A percentile compares a stretch with the other conserved stretches of the same genome.
phyloP scores from a whole-genome alignment of 2,113 vertebrate species.

The Martes martes region DNA sequence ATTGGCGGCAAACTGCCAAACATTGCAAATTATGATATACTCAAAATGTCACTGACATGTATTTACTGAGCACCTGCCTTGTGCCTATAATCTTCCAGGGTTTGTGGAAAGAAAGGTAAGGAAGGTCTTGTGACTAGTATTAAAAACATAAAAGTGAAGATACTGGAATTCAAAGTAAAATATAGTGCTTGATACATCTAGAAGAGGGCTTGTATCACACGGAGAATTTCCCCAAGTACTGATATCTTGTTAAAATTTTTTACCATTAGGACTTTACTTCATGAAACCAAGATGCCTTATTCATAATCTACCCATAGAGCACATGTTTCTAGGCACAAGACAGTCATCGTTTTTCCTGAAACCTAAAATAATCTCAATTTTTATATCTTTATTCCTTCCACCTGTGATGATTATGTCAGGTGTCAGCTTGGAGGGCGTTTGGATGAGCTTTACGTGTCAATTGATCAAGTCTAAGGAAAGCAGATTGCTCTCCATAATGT shows the following conservation, averaged over 20 bases:
- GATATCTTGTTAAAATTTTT: background rate
- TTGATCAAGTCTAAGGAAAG: background rate
- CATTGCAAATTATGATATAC: background rate
- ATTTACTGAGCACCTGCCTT: background rate
- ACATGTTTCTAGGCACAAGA: background rate
- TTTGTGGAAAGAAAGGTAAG: background rate
- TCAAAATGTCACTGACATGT: background rate
- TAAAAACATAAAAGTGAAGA: background rate
- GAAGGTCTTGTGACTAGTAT: background rate
- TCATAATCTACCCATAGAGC: background rate
- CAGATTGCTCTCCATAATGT: background rate
- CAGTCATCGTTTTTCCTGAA: background rate
- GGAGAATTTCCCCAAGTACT: background rate
- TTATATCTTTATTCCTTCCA: background rate
- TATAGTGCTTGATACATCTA: background rate
- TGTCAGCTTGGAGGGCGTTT: background rate
- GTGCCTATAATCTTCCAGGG: background rate
- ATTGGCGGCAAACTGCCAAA: background rate
- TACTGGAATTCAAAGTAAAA: background rate
- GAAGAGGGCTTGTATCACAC: background rate
- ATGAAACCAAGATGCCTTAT: background rate
- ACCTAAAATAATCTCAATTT: background rate
- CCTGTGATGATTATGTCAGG: background rate
- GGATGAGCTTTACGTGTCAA: background rate
- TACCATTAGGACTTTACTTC: background rate